Evolutionary conservation across 2,113 vertebrate species (phyloP).

Genomic region (Synchiropus splendidus): DNA sequence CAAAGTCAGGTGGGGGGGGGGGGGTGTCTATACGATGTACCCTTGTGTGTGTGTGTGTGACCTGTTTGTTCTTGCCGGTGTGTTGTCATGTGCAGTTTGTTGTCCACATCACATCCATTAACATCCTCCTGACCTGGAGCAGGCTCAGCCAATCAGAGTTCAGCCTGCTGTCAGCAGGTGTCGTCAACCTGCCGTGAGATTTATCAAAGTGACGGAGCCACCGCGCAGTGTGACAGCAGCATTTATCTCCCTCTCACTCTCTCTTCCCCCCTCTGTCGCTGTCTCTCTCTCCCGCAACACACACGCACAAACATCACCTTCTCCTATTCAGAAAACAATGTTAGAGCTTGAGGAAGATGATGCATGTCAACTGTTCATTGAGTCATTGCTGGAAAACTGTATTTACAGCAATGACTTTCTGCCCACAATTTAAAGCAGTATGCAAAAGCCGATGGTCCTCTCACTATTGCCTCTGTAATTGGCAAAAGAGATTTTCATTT

Average conservation of each 20-base stretch:
- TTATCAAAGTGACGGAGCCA: slow-evolving; percentile 59
- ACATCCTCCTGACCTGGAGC: slow-evolving; percentile 57
- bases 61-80: slow-evolving; percentile 27
- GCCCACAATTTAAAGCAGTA: too few species aligned
- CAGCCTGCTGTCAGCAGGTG: slow-evolving; percentile 60
- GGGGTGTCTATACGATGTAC: slow-evolving; percentile 8
- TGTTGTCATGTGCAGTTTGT: slow-evolving; percentile 34
- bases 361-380: too few species aligned
- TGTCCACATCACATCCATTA: slow-evolving; percentile 57
- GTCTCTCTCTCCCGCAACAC: slow-evolving; percentile 12
- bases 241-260: slow-evolving; percentile 48
- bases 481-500: too few species aligned
- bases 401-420: too few species aligned
- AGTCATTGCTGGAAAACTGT: too few species aligned
- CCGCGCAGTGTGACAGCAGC: slow-evolving; percentile 50
- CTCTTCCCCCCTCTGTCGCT: neutral
- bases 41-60: slow-evolving; percentile 14
- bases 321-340: too few species aligned
- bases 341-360: too few species aligned
- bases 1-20: slow-evolving; percentile 20
- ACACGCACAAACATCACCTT: too few species aligned
- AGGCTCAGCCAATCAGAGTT: slow-evolving; percentile 55
- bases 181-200: slow-evolving; percentile 54
- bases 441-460: too few species aligned
- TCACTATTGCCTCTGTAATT: too few species aligned